These are phyloP conservation scores for Cichladusa arquata DNA, from an alignment of 2,113 vertebrate species.

Conservation along the genomic window DNA sequence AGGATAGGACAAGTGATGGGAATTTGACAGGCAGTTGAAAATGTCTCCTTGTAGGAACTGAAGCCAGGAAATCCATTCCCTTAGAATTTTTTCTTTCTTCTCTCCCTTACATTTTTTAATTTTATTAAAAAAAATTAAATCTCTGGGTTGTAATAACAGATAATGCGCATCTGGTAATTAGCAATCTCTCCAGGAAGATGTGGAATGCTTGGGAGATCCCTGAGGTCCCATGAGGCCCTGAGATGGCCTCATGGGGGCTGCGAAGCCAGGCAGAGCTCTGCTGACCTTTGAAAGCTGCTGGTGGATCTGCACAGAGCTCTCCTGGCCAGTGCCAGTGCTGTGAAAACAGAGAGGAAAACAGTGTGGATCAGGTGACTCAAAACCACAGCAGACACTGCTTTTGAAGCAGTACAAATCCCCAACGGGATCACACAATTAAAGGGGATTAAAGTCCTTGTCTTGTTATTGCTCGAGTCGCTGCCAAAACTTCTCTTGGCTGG, in stretches of 20 bases:
- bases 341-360: conserved; percentile 62
- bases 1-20: background rate
- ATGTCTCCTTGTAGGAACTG: background rate
- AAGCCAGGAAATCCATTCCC: background rate
- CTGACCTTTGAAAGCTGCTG: conserved; percentile 35
- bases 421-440: conserved; percentile 40
- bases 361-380: conserved; percentile 59
- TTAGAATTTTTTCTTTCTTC: background rate
- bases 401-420: conserved; percentile 62
- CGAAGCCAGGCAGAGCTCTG: conserved; percentile 19
- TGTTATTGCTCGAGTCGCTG: conserved; percentile 12
- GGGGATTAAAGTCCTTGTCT: conserved; percentile 41
- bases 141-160: background rate
- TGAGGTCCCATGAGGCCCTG: background rate
- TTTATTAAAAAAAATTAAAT: background rate
- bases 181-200: background rate
- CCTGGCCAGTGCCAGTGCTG: conserved; percentile 26
- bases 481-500: conserved; percentile 30
- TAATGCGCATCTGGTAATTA: background rate
- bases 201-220: conserved; percentile 4
- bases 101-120: too few species aligned
- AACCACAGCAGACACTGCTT: conserved; percentile 58
- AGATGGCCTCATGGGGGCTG: background rate
- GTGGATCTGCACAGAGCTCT: conserved; percentile 45
- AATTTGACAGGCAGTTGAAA: background rate